Percentiles rank a stretch among this genome's conserved stretches.
Conservation (phyloP, 2,797 vertebrate species). For the Eutrigla gurnardus region DNA sequence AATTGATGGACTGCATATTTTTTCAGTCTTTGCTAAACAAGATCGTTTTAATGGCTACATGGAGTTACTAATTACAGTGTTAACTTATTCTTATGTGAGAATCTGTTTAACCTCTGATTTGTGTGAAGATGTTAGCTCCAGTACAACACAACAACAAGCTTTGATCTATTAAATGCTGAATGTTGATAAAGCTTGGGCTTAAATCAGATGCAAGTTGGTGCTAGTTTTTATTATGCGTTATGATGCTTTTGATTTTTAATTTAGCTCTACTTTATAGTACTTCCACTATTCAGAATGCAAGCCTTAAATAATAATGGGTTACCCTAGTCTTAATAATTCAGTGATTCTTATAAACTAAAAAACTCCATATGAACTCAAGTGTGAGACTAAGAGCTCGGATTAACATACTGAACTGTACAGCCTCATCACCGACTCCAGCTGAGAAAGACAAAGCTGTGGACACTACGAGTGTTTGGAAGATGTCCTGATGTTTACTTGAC, state of each 20-base stretch:
- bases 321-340: conserved; percentile 20
- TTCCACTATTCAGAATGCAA: conserved; percentile 60
- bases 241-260: conserved; percentile 49
- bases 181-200: conserved; percentile 28
- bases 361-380: conserved; percentile 33
- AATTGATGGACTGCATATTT: conserved; percentile 3
- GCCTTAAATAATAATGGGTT: conserved; percentile 65
- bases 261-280: conserved; percentile 32
- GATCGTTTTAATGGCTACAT: conserved; percentile 10
- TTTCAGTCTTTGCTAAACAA: conserved; percentile 20
- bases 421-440: conserved; percentile 30
- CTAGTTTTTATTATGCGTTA: conserved; percentile 53
- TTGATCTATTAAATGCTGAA: conserved; percentile 37
- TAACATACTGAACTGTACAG: conserved; percentile 3
- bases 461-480: conserved; percentile 53
- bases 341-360: conserved; percentile 35
- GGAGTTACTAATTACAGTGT: conserved; percentile 14
- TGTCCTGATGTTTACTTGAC: conserved; percentile 68
- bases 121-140: conserved; percentile 18
- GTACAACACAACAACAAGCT: conserved; percentile 9
- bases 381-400: conserved; percentile 25
- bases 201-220: conserved; percentile 62
- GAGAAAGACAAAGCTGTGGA: conserved; percentile 47
- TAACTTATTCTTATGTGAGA: neutral
- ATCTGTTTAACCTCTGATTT: conserved; percentile 26